Conservation (phyloP, 2,113 vertebrate genomes). For the Laterallus jamaicensis region DNA sequence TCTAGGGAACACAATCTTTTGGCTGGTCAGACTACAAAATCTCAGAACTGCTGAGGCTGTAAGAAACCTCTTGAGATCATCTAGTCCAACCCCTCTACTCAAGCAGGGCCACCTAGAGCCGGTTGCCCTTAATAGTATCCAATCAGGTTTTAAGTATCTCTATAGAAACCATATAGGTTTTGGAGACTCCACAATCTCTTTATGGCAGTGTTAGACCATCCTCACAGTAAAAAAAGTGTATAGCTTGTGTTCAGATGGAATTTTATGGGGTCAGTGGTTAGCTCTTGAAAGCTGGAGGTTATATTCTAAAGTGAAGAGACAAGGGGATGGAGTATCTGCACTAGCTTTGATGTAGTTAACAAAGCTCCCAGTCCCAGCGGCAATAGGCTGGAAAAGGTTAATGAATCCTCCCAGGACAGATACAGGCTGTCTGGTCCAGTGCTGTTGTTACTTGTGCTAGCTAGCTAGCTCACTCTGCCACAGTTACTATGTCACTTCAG, state of each 20-base stretch:
- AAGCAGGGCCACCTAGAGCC: neutral
- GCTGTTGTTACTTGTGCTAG: neutral
- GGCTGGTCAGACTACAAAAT: neutral
- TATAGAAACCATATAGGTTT: neutral
- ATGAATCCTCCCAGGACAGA: neutral
- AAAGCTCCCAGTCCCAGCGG: neutral
- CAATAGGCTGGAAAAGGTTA: neutral
- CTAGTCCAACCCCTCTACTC: neutral
- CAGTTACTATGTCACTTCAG: neutral
- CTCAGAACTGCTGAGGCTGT: neutral
- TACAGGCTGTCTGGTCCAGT: neutral
- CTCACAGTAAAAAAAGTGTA: neutral
- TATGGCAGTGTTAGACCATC: neutral
- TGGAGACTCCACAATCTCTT: neutral
- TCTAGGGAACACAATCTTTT: neutral
- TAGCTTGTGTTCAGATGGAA: neutral
- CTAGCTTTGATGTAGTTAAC: neutral
- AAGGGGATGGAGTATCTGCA: neutral
- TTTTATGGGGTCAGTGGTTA: neutral
- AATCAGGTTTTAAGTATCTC: neutral
- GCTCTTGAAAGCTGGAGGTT: neutral
- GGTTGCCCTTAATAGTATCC: neutral
- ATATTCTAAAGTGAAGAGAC: neutral
- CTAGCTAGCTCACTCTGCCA: neutral
- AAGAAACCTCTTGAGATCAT: neutral